Conservation (phyloP, 2,113 vertebrate species). For the Saccopteryx bilineata region DNA sequence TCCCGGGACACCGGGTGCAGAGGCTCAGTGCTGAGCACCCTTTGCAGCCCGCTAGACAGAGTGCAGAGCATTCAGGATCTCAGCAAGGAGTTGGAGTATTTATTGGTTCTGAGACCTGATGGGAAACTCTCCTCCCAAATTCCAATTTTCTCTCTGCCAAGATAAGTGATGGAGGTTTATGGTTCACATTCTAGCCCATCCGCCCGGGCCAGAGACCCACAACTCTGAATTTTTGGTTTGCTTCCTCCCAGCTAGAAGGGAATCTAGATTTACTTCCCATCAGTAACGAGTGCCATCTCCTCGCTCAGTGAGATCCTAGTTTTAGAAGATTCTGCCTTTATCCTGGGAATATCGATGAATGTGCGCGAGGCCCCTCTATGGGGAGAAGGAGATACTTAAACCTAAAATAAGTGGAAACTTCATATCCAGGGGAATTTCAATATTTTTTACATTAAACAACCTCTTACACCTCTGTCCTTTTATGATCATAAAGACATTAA, state of each 20-base stretch:
- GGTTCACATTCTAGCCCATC: not conserved
- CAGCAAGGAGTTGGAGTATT: not conserved
- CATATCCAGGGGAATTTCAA: not conserved
- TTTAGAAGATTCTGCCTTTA: constrained; percentile 29
- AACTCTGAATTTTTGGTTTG: constrained; percentile 50
- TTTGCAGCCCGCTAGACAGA: not conserved
- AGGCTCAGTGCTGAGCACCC: not conserved
- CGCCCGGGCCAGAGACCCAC: not conserved
- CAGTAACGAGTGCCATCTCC: not conserved
- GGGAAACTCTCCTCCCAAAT: constrained; percentile 48
- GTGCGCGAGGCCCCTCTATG: not conserved
- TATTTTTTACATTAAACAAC: not conserved
- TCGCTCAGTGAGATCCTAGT: not conserved
- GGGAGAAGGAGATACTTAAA: not conserved
- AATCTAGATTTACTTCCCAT: constrained; percentile 58
- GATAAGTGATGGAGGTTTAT: constrained; percentile 69
- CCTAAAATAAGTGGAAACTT: not conserved
- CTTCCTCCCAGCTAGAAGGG: constrained; percentile 9
- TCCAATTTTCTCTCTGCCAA: constrained; percentile 74
- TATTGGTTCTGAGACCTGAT: constrained; percentile 35
- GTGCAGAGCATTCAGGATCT: not conserved
- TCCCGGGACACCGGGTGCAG: rapidly evolving
- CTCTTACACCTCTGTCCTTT: not conserved
- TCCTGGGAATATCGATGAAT: constrained; percentile 1
- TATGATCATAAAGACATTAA: not conserved